Evolutionary conservation across 2,797 vertebrate species (phyloP).

Genomic region (Lutjanus campechanus): DNA sequence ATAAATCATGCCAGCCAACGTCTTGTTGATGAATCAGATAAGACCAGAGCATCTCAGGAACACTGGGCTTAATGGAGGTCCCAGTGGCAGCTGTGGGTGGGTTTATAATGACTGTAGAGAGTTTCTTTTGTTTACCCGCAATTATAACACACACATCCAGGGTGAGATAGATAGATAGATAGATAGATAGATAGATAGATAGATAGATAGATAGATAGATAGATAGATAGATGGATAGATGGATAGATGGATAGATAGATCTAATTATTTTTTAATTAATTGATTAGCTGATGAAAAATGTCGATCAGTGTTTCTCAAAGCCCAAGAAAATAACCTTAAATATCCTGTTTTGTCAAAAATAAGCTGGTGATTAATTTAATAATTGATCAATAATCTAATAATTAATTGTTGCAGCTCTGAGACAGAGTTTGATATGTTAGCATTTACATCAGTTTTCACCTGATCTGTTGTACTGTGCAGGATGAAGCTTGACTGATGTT

Average conservation of each 20-base stretch:
- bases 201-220: conserved; percentile 41
- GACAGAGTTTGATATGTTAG: no score
- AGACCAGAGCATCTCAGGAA: conserved; percentile 80
- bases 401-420: no score
- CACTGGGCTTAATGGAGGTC: conserved; percentile 81
- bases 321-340: no score
- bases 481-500: background rate
- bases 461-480: background rate
- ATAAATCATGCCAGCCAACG: conserved; percentile 87
- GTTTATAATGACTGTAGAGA: conserved; percentile 73
- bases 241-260: conserved; percentile 32
- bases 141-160: conserved; percentile 55
- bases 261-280: no score
- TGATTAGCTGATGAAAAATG: no score
- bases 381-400: no score
- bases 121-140: conserved; percentile 75
- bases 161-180: conserved; percentile 31
- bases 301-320: no score
- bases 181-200: conserved; percentile 51
- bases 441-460: background rate
- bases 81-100: conserved; percentile 76
- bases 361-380: no score
- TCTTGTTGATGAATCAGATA: conserved; percentile 85
- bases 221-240: conserved; percentile 36
- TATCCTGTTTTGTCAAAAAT: no score